Evolutionary conservation across 2,888 invertebrate species (phyloP).

Genomic region (Fissipunctia ypsillon): DNA sequence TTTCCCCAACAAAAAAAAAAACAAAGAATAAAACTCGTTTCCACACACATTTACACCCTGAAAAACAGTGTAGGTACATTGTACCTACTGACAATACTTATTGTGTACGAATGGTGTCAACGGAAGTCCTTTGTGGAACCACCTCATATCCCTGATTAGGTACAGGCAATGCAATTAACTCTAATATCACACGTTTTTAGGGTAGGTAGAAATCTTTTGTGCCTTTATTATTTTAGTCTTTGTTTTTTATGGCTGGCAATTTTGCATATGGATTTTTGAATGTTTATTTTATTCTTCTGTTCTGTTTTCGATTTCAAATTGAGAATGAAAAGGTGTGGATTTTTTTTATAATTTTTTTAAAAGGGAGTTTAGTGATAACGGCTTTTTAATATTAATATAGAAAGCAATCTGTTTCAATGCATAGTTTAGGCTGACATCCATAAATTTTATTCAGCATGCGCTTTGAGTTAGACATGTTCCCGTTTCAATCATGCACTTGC

Average conservation of each 20-base stretch:
- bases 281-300: constrained; percentile 41
- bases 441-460: not conserved
- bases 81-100: constrained; percentile 64
- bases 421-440: not conserved
- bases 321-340: not conserved
- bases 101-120: constrained; percentile 68
- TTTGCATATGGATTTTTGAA: constrained; percentile 52
- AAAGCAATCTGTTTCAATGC: not conserved
- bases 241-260: constrained; percentile 57
- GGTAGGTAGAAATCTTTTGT: constrained; percentile 58
- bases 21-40: constrained; percentile 16
- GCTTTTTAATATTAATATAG: not conserved
- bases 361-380: not conserved
- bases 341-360: not conserved
- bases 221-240: constrained; percentile 61
- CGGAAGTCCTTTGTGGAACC: constrained; percentile 70
- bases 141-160: constrained; percentile 76
- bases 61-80: constrained; percentile 60
- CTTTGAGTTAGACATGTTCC: not conserved
- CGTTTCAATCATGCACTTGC: not conserved
- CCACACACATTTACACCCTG: constrained; percentile 34
- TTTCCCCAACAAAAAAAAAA: constrained; percentile 1
- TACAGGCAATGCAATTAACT: constrained; percentile 65
- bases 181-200: constrained; percentile 61
- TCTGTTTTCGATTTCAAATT: constrained; percentile 26